A percentile compares a stretch with the other conserved stretches of the same genome.
Conservation (phyloP, 2,888 invertebrate genomes). For the Odontocerum albicorne region DNA sequence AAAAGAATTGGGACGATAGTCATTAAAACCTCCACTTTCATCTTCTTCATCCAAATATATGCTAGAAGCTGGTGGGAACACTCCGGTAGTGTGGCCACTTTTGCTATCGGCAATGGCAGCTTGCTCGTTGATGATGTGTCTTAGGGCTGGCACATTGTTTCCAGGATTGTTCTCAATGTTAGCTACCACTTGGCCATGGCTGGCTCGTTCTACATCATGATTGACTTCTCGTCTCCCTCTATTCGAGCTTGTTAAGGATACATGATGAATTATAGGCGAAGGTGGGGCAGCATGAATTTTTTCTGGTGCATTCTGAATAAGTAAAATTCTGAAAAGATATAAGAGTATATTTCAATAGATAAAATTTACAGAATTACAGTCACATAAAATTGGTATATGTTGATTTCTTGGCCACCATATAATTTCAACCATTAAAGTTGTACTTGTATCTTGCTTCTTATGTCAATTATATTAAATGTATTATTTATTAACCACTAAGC, state of each 20-base stretch:
- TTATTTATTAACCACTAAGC: too few relatives aligned
- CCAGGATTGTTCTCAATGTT: slow-evolving; percentile 62
- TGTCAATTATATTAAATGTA: too few relatives aligned
- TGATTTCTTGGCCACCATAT: neutral
- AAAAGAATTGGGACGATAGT: slow-evolving; percentile 50
- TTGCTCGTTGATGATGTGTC: slow-evolving; percentile 14
- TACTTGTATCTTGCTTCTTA: neutral
- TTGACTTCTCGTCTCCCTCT: slow-evolving; percentile 37
- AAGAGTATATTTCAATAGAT: neutral
- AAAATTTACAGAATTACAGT: neutral
- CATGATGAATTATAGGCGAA: slow-evolving; percentile 57
- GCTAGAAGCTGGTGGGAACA: slow-evolving; percentile 39
- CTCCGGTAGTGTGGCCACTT: slow-evolving; percentile 37
- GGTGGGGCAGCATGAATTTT: slow-evolving; percentile 68
- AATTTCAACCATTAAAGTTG: neutral
- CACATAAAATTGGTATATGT: neutral
- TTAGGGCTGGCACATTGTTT: slow-evolving; percentile 20
- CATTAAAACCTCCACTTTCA: slow-evolving; percentile 57
- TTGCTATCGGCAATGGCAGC: slow-evolving; percentile 12
- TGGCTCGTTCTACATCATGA: slow-evolving; percentile 34
- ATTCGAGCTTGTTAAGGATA: slow-evolving; percentile 35
- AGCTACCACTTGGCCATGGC: slow-evolving; percentile 59
- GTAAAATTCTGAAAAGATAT: slow-evolving; percentile 69
- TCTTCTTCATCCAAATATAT: slow-evolving; percentile 50
- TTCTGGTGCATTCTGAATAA: slow-evolving; percentile 91